Percentiles rank a stretch among this genome's conserved stretches.
Evolutionary conservation across 2,888 invertebrate species (phyloP).

Genomic region (Sphaeridia pumilis): DNA sequence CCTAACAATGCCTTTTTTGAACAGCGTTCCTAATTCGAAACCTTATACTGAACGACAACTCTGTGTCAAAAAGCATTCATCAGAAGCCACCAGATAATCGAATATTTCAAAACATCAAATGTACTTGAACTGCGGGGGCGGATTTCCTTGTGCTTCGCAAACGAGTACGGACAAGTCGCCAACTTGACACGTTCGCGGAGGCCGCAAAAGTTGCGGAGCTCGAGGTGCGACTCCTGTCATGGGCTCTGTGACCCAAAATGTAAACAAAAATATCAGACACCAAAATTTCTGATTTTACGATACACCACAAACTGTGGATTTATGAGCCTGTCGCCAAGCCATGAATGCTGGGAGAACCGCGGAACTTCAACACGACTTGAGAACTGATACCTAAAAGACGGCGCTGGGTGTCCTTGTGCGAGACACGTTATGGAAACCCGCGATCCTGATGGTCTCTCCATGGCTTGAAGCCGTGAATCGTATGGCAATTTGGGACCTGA

Average conservation of each 20-base stretch:
- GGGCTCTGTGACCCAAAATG: conserved; percentile 25
- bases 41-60: no score
- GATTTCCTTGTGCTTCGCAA: conserved; percentile 37
- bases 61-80: no score
- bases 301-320: no score
- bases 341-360: not conserved
- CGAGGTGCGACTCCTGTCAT: conserved; percentile 24
- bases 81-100: not conserved
- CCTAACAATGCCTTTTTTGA: not conserved
- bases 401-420: conserved; percentile 35
- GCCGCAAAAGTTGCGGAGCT: conserved; percentile 27
- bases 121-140: conserved; percentile 14
- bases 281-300: no score
- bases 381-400: conserved; percentile 55
- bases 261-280: no score
- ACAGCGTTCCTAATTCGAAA: not conserved
- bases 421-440: conserved; percentile 20
- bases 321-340: no score
- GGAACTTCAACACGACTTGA: no score
- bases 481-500: conserved; percentile 29
- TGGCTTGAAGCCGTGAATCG: conserved; percentile 28
- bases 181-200: conserved; percentile 21
- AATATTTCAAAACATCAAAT: not conserved
- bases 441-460: conserved; percentile 20
- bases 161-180: conserved; percentile 27